Base-by-base conservation (phyloP, 2,888 invertebrate species). In the Catocala fraxini region DNA sequence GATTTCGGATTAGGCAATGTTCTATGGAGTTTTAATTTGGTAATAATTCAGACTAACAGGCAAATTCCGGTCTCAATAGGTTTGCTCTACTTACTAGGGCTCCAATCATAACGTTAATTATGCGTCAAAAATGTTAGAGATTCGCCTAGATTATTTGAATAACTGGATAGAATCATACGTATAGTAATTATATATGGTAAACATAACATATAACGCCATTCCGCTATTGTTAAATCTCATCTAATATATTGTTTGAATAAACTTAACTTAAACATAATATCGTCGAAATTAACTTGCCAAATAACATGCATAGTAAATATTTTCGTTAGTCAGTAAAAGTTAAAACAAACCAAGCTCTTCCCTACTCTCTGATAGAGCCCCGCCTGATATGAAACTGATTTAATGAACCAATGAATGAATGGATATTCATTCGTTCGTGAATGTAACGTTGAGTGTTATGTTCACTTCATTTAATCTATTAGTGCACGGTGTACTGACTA, bases 391-490 rank as follows among this genome's bases (percentile, higher is more conserved):
- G 81, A 83, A 86, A 85, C 83, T 83, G 87, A 86, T 87, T 88
- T 86, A 87, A 87, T 89, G 84, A 89, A 87, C 85, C 86, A 88
- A 84, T 82, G 86, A 85, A 83, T 80, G 84, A 85, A 84, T 87
- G 81, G 80, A 79, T 81, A 80, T 80, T 83, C 83, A 86, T 87
- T 90, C 86, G 83, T 73, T 86, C 85, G 87, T 84, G 82, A 87
- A 85, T 88, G 83, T 85, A 85, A 86, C 80, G 80, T 69, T 79
- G 80, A 77, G 79, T 84, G 86, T 87, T 82, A 83, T 67, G 82
- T 85, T 85, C 86, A 85, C 84, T 87, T 88, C 87, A 82, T 72
- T 81, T 84, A 74, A 81, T 81, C 79, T 82, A 82, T 84, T 80
- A 80, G 73, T 65, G 73, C 59, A 74, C 71, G 70, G 61, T 73